phyloP scores from a whole-genome alignment of 2,888 invertebrate genomes.

The Dynastes maya region DNA sequence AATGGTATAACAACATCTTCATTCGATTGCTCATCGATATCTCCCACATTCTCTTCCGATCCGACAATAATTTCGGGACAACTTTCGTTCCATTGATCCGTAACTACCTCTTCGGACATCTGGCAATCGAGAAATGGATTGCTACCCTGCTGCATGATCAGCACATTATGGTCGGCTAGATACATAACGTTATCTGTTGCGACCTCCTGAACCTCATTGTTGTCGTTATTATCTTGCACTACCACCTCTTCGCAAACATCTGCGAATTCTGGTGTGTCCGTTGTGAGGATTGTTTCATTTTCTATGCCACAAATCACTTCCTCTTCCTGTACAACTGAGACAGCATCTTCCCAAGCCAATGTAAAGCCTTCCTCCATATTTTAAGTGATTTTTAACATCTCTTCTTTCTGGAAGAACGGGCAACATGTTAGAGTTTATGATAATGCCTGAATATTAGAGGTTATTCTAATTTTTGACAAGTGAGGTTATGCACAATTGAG shows the following conservation, averaged over 20 bases:
- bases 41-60: conserved; percentile 72
- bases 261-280: conserved; percentile 66
- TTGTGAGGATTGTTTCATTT: conserved; percentile 68
- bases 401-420: conserved; percentile 28
- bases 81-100: conserved; percentile 85
- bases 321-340: conserved; percentile 67
- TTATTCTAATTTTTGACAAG: conserved; percentile 68
- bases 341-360: conserved; percentile 68
- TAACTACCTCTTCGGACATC: conserved; percentile 78
- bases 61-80: conserved; percentile 79
- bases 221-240: conserved; percentile 65
- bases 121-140: conserved; percentile 65
- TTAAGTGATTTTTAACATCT: conserved; percentile 43
- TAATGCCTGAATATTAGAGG: conserved; percentile 58
- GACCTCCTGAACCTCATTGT: conserved; percentile 56
- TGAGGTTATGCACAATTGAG: conserved; percentile 71
- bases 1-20: conserved; percentile 83
- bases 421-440: conserved; percentile 1
- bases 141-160: conserved; percentile 65
- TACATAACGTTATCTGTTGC: conserved; percentile 65
- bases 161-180: conserved; percentile 67
- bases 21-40: conserved; percentile 71
- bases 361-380: conserved; percentile 67
- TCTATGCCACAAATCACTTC: conserved; percentile 74
- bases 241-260: conserved; percentile 71